Evolutionary conservation across 1,140 invertebrate species (phyloP).

Genomic region (Xylocopa sonorina): DNA sequence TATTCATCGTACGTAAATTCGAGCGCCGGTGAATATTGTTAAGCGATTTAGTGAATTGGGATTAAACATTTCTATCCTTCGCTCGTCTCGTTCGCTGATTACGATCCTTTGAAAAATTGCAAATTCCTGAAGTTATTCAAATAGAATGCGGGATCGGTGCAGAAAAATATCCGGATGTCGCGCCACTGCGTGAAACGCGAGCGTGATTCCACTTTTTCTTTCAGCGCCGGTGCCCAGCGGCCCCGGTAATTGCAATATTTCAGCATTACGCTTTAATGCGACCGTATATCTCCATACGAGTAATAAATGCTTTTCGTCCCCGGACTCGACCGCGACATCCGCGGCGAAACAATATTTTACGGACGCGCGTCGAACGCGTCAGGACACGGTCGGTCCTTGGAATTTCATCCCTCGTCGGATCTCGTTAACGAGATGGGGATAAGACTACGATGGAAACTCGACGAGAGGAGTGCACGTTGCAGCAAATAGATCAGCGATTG

Average conservation of each 20-base stretch:
- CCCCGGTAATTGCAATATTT: constrained; percentile 34
- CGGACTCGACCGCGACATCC: neutral
- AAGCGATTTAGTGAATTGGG: too few species aligned
- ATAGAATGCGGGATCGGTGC: too few species aligned
- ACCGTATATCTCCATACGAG: constrained; percentile 18
- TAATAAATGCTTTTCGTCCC: constrained; percentile 10
- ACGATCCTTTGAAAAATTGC: too few species aligned
- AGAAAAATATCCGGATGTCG: too few species aligned
- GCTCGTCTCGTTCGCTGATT: too few species aligned
- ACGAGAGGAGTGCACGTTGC: constrained; percentile 11
- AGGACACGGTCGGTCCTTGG: neutral
- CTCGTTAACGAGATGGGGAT: constrained; percentile 36
- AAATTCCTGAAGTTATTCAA: too few species aligned
- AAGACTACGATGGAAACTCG: constrained; percentile 10
- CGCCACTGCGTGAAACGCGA: too few species aligned
- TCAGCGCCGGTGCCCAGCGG: neutral
- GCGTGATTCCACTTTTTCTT: neutral
- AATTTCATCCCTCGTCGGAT: constrained; percentile 43
- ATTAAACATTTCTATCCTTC: too few species aligned
- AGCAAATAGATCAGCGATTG: constrained; percentile 32
- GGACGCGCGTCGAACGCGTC: neutral
- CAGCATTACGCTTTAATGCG: constrained; percentile 31
- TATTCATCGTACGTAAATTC: too few species aligned
- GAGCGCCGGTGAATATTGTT: too few species aligned
- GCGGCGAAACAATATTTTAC: constrained; percentile 6